phyloP scores from a whole-genome alignment of 2,797 vertebrate genomes.

The Eptatretus atami region DNA sequence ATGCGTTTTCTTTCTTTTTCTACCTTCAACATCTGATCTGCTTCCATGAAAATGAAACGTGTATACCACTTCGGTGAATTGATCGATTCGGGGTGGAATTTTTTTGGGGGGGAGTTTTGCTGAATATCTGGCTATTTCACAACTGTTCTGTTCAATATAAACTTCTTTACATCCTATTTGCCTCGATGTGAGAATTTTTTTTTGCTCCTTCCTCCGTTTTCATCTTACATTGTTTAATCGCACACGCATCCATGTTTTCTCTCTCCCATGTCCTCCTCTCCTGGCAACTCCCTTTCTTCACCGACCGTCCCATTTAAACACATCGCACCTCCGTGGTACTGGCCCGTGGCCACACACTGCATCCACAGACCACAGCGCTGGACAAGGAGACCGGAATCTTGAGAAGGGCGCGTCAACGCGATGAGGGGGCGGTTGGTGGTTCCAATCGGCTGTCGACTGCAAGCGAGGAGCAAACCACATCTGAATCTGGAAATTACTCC shows the following conservation, averaged over 20 bases:
- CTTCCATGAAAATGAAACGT: no score
- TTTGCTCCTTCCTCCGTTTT: not conserved
- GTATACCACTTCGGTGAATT: no score
- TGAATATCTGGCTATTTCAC: no score
- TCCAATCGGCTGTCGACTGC: slow-evolving; percentile 12
- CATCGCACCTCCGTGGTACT: slow-evolving; percentile 6
- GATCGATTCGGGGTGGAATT: no score
- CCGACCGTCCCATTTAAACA: no score
- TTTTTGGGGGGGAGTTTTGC: no score
- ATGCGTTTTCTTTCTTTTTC: no score
- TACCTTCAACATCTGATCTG: no score
- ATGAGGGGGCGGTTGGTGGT: slow-evolving; percentile 11
- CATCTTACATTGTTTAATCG: not conserved
- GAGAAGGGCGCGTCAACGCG: slow-evolving; percentile 19
- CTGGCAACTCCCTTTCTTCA: not conserved
- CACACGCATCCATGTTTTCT: slow-evolving; percentile 7
- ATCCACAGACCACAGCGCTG: slow-evolving; percentile 65
- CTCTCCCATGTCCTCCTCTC: slow-evolving; percentile 9
- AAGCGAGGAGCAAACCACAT: slow-evolving; percentile 13
- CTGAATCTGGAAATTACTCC: slow-evolving; percentile 11
- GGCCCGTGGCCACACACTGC: slow-evolving; percentile 2
- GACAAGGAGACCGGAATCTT: slow-evolving; percentile 62
- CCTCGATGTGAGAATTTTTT: not conserved
- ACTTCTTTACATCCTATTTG: no score
- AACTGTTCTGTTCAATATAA: no score